Evolutionary conservation across 2,888 invertebrate genomes (phyloP), one percentile per base, ranked within the genome.

Genomic region (Carcina quercana): DNA sequence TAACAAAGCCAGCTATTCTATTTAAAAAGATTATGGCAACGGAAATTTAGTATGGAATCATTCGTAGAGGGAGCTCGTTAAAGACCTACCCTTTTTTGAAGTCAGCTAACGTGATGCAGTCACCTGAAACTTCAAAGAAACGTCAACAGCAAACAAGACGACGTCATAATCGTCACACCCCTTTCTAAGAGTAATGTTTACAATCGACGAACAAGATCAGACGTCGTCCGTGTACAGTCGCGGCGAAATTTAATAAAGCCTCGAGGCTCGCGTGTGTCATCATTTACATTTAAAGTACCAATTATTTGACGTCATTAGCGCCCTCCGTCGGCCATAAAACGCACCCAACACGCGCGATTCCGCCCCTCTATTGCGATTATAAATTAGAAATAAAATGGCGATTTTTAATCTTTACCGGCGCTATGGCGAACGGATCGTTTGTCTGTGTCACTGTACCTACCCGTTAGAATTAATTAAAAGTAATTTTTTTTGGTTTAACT

Each of bases 251-350:
- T 82, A 80, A 82, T 80, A 82, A 79, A 73, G 68, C 69, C 58
- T 3, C 42, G 57, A 55, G 64, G 53, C 54, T 53, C 58, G 66
- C 67, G 68, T 78, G 73, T 79, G 71, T 76, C 73, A 73, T 69
- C 74, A 82, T 83, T 82, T 78, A 80, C 83, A 83, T 83, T 75
- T 80, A 82, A 82, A 83, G 82, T 70, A 75, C 78, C 82, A 80
- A 80, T 83, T 82, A 82, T 82, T 76, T 74, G 79, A 76, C 61
- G 73, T 80, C 82, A 82, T 83, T 82, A 80, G 82, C 75, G 78
- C 75, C 74, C 78, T 67, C 72, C 64, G 71, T 50, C 54, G 60
- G 66, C 71, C 52, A 78, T 82, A 78, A 82, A 82, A 78, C 80
- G 82, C 82, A 82, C 76, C 78, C 74, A 79, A 68, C 74, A 70